Conservation (phyloP, 2,888 invertebrate species). For the Parnassius apollo region DNA sequence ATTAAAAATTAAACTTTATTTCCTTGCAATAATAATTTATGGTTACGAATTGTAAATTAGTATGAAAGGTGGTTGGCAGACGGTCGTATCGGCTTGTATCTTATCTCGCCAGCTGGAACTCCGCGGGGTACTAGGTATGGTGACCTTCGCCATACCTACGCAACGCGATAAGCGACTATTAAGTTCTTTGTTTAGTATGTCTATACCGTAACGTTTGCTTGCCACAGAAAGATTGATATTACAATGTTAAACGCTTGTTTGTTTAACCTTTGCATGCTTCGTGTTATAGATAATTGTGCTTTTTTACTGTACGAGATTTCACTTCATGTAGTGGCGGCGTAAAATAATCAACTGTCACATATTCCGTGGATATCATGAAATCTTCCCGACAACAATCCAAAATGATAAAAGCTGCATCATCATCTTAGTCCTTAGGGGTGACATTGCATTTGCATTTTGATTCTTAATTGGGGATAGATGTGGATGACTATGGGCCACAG, state of each 20-base stretch:
- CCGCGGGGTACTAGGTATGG: slow-evolving; percentile 23
- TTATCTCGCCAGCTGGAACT: slow-evolving; percentile 25
- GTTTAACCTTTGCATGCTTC: not conserved
- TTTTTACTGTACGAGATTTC: not conserved
- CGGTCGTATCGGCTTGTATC: slow-evolving; percentile 17
- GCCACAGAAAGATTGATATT: not conserved
- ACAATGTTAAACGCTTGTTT: too few species aligned
- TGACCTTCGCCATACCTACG: slow-evolving; percentile 19
- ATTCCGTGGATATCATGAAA: too few species aligned
- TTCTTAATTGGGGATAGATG: too few species aligned
- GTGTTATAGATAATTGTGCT: not conserved
- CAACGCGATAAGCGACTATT: slow-evolving; percentile 10
- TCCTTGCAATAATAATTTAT: slow-evolving; percentile 27
- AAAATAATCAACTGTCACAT: too few species aligned
- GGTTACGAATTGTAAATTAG: slow-evolving; percentile 30
- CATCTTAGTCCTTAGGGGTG: too few species aligned
- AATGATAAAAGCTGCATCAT: too few species aligned
- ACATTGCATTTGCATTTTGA: too few species aligned
- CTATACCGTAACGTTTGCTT: slow-evolving; percentile 11
- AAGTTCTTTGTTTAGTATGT: slow-evolving; percentile 11
- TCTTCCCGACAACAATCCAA: too few species aligned
- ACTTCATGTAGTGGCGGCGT: too few species aligned
- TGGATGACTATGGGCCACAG: too few species aligned
- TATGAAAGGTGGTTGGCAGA: slow-evolving; percentile 27
- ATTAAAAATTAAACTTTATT: slow-evolving; percentile 13